Base-by-base conservation (phyloP, 2,797 vertebrate species). In the Gymnothorax reevesii region DNA sequence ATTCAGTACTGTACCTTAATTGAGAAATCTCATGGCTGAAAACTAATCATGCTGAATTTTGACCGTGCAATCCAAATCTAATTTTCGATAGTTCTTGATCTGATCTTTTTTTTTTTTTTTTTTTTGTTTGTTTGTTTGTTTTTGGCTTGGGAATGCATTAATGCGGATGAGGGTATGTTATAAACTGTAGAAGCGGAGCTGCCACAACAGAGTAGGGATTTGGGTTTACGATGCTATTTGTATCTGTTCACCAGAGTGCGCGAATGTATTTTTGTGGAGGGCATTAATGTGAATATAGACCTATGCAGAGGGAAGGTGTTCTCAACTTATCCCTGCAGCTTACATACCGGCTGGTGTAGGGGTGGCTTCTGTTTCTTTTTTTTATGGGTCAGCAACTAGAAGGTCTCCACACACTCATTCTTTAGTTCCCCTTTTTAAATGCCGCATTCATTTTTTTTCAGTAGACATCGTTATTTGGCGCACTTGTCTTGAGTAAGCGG, bases 101-200 rank as follows among this genome's bases (percentile, higher is more conserved):
- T 49, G n/a, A n/a, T n/a, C n/a, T n/a, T n/a, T 85, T 25, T 83
- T 64, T 69, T 60, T 85, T 85, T 33, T 54, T 85, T 59, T 79
- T 33, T 62, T 80, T 82, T 86, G 17, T 85, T 59, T 82, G 13
- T 49, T 57, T 84, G 57, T 73, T 49, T 73, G 27, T 85, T 33
- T 79, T 62, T 82, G 80, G 85, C 79, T 59, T 5, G 25, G n/a
- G 54, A 86, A 57, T 86, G 80, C 79, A 86, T 57, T 86, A 83
- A 86, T 55, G 64, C 54, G 60, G 64, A 57, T 15, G 79, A 55
- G 52, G 57, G 60, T 9, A 83, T 83, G 33, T 42, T 57, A 7
- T 71, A n/a, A 17, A 13, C 54, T 82, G 80, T 64, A 49, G 60
- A 62, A 59, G 64, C n/a, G 20, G 62, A 69, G 82, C 27, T 71